Base-by-base conservation (phyloP, 2,113 vertebrate species). In the Pionites leucogaster region DNA sequence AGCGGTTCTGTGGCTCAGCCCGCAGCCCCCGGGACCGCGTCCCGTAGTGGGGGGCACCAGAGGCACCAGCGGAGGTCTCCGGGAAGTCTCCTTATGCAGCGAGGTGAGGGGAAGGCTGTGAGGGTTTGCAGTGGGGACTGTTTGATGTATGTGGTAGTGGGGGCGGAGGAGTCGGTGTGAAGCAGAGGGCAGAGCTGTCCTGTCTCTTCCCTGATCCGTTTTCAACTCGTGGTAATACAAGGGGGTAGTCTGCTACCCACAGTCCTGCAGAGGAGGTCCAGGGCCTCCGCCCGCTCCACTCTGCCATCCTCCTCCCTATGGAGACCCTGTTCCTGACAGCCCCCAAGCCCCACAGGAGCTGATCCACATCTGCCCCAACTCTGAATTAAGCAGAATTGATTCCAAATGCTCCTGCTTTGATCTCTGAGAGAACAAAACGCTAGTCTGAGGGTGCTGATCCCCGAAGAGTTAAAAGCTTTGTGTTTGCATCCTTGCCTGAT, bases 221-320 rank as follows among this genome's bases (percentile, higher is more conserved):
- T 79, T 9, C 27, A 3, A 20, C 4, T 18, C 7, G 35, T 2
- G 23, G 23, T 4, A 4, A 6, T 5, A 46, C 29, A 1, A 22
- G 35, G 74, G 6, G 39, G 1, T 53, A 31, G 28, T 78, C 15
- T 46, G 55, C 25, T 23, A 0, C n/a, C 64, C 11, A 1, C 10
- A 28, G 52, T 5, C 17, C 42, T 31, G 15, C 63, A 33, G 31
- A 69, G 39, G 25, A 55, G 76, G 33, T 24, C 44, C 44, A 3
- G 64, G 74, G 57, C 28, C 39, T 33, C 29, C 20, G 67, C 13
- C 41, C 55, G n/a, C 35, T 35, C 35, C 60, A 44, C 59, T 14
- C 8, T 37, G 81, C 23, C 28, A 35, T 39, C 39, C n/a, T 69
- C 35, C 14, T 41, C 52, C 64, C 35, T 11, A 9, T 25, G 5